Base-by-base conservation (phyloP, 2,888 invertebrate species). In the Melanotus villosus region DNA sequence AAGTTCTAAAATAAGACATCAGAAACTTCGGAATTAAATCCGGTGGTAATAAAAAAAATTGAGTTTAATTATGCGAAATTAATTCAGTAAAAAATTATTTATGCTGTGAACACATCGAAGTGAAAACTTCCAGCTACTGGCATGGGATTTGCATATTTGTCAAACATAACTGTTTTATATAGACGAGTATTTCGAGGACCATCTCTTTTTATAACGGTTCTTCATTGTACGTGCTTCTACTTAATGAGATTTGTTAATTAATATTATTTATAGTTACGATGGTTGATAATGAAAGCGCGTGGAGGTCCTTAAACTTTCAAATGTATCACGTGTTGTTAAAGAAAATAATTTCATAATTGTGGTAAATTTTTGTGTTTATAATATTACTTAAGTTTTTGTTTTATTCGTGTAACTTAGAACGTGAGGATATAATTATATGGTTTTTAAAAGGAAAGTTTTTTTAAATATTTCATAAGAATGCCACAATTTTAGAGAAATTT, bases 161-260 rank as follows among this genome's bases (percentile, higher is more conserved):
- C 4, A 5, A 30, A n/a, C 9, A 4, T n/a, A 64, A 64, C 64
- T 64, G 64, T 64, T 54, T 56, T 3, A 14, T 36, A 9, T 14
- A n/a, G 32, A 38, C 36, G 16, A 4, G 38, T n/a, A 3, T 21
- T 18, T 21, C 19, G 7, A 56, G 56, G 56, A 18, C 32, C 47
- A 38, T 50, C 26, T 62, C n/a, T 62, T 16, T 19, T 45, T 23
- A 19, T 63, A 68, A 68, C 68, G 68, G 68, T 56, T 57, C 34
- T 7, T 18, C 16, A 57, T 68, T 56, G 68, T 68, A 30, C 63
- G 68, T 63, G 68, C 19, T 47, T 19, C 38, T 45, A 56, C 63
- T 68, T 62, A 68, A 68, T 64, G 54, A 64, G 56, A 38, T 38
- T 41, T 23, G n/a, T 63, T 54, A 56, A 56, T 64, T 54, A 56